Conservation (phyloP, 1,140 invertebrate genomes). For the Danaus plexippus region DNA sequence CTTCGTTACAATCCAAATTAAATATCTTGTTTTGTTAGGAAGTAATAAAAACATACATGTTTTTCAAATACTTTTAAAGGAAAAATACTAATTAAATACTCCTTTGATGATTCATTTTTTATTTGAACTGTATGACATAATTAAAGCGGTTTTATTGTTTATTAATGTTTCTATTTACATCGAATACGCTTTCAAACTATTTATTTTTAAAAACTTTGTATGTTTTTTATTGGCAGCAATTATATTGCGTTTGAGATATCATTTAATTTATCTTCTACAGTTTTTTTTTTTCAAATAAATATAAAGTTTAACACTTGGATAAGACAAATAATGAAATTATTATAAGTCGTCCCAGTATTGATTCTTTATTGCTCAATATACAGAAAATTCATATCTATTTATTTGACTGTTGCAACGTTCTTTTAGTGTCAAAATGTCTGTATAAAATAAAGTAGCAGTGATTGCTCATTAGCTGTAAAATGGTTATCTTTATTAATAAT, state of each 20-base stretch:
- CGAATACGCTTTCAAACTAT: background rate
- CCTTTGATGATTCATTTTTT: constrained; percentile 10
- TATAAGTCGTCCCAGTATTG: too few relatives aligned
- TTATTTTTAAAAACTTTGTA: constrained; percentile 3
- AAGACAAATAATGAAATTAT: constrained; percentile 23
- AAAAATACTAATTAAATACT: constrained; percentile 13
- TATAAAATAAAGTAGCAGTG: too few relatives aligned
- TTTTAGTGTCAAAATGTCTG: too few relatives aligned
- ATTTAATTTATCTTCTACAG: too few relatives aligned
- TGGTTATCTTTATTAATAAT: too few relatives aligned
- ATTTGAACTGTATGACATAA: constrained; percentile 5
- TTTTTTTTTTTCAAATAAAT: too few relatives aligned
- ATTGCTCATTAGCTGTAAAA: too few relatives aligned
- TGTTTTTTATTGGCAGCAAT: background rate
- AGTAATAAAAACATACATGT: too few relatives aligned
- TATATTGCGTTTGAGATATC: constrained; percentile 32
- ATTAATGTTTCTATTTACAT: constrained; percentile 13
- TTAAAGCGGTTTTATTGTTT: constrained; percentile 10
- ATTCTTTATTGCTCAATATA: constrained; percentile 27
- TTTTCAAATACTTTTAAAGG: constrained; percentile 3
- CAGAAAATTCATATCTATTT: constrained; percentile 30
- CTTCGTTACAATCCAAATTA: too few relatives aligned
- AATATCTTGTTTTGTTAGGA: too few relatives aligned
- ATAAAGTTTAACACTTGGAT: constrained; percentile 10
- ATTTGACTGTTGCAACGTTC: too few relatives aligned